phyloP scores from a whole-genome alignment of 2,113 vertebrate genomes.

The Odobenus rosmarus region DNA sequence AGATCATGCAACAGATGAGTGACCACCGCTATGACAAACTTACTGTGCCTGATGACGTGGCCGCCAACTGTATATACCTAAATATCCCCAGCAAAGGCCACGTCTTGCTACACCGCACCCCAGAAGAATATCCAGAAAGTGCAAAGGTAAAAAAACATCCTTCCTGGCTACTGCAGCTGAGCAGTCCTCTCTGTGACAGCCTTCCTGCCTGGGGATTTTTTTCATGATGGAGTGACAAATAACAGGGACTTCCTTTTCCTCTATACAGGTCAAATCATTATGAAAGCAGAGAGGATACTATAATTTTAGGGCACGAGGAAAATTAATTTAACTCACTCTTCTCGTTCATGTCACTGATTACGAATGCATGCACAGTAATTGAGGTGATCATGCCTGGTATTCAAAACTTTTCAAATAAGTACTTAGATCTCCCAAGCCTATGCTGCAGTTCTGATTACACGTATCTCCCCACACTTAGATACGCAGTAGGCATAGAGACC shows the following conservation, averaged over 20 bases:
- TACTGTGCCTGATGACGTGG: slow-evolving; percentile 93
- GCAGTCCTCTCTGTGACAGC: neutral
- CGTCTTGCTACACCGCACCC: slow-evolving; percentile 92
- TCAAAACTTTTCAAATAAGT: slow-evolving; percentile 39
- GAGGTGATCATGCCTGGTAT: neutral
- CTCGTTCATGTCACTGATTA: neutral
- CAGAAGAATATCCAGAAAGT: slow-evolving; percentile 94
- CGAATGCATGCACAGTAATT: neutral
- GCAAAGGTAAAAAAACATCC: slow-evolving; percentile 87
- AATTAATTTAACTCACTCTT: neutral
- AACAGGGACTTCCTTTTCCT: neutral
- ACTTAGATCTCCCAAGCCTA: neutral
- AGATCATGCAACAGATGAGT: slow-evolving; percentile 99
- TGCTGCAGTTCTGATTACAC: neutral
- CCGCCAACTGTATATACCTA: slow-evolving; percentile 96
- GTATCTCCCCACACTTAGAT: neutral
- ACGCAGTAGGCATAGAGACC: neutral
- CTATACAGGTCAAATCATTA: neutral
- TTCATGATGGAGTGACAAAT: neutral
- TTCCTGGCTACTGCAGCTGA: neutral
- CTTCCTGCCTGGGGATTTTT: neutral
- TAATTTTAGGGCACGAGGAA: neutral
- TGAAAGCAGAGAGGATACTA: neutral
- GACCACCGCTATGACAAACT: slow-evolving; percentile 98
- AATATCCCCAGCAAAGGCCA: slow-evolving; percentile 95